Conservation (phyloP, 1,140 invertebrate genomes). For the Hylaeus anthracinus region DNA sequence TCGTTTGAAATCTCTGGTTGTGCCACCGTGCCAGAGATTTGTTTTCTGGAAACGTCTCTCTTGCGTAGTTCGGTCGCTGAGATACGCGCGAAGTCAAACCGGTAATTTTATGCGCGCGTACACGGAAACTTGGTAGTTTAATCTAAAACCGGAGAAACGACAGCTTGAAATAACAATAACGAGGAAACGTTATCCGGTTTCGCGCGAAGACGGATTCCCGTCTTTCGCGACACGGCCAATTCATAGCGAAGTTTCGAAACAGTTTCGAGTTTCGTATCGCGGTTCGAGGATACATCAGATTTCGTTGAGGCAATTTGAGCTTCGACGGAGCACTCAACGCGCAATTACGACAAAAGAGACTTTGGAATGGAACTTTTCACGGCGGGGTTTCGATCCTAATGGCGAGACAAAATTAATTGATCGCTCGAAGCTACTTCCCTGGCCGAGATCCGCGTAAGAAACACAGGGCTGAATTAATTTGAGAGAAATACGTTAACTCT, state of each 20-base stretch:
- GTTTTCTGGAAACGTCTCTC: not conserved
- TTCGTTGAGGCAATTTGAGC: not conserved
- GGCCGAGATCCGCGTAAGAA: not conserved
- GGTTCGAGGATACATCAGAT: not conserved
- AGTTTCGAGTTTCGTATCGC: not conserved
- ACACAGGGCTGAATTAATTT: not conserved
- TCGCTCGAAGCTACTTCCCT: too few species aligned
- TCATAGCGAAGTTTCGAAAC: slow-evolving; percentile 3
- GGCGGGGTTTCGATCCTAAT: not conserved
- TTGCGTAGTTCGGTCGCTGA: not conserved
- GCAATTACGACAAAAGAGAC: not conserved
- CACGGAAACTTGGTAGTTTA: not conserved
- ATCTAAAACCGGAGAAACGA: not conserved
- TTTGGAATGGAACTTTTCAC: not conserved
- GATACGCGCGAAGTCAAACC: not conserved
- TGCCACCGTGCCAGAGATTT: not conserved
- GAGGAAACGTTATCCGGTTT: not conserved
- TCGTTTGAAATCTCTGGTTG: too few species aligned
- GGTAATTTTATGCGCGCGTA: not conserved
- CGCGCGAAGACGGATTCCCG: not conserved
- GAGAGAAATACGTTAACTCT: not conserved
- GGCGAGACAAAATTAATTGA: not conserved
- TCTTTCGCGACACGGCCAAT: not conserved
- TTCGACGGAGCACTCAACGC: not conserved
- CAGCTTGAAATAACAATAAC: not conserved